These are phyloP conservation scores for Acanthisitta chloris DNA, from an alignment of 2,113 vertebrate species.

Conservation along the genomic window DNA sequence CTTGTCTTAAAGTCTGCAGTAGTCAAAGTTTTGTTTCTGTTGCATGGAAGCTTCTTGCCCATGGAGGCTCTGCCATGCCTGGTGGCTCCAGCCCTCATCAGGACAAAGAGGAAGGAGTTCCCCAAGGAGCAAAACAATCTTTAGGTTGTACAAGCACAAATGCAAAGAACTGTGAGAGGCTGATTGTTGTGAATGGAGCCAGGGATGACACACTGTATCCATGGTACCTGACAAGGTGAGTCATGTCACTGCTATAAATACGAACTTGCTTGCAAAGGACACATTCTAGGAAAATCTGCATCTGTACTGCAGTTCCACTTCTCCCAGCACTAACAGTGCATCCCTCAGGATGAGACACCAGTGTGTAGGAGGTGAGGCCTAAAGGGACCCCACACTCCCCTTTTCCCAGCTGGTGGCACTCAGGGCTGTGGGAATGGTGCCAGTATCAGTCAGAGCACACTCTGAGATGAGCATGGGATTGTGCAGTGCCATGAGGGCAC, in stretches of 20 bases:
- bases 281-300: not conserved
- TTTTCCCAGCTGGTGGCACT: not conserved
- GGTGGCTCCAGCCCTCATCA: not conserved
- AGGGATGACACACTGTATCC: not conserved
- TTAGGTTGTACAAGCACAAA: not conserved
- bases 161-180: not conserved
- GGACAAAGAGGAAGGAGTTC: not conserved
- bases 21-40: not conserved
- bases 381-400: not conserved
- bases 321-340: not conserved
- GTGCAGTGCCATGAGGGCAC: rapidly evolving
- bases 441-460: too few relatives aligned
- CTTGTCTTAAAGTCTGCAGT: not conserved
- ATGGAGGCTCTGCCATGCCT: not conserved
- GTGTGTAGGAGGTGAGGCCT: not conserved
- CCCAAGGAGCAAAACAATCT: not conserved
- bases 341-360: not conserved
- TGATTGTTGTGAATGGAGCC: not conserved
- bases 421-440: too few relatives aligned
- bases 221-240: not conserved
- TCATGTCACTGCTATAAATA: constrained; percentile 15
- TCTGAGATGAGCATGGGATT: rapidly evolving
- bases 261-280: not conserved
- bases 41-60: not conserved
- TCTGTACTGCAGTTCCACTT: not conserved